Base-by-base conservation (phyloP, 2,113 vertebrate species). In the Collichthys lucidus region DNA sequence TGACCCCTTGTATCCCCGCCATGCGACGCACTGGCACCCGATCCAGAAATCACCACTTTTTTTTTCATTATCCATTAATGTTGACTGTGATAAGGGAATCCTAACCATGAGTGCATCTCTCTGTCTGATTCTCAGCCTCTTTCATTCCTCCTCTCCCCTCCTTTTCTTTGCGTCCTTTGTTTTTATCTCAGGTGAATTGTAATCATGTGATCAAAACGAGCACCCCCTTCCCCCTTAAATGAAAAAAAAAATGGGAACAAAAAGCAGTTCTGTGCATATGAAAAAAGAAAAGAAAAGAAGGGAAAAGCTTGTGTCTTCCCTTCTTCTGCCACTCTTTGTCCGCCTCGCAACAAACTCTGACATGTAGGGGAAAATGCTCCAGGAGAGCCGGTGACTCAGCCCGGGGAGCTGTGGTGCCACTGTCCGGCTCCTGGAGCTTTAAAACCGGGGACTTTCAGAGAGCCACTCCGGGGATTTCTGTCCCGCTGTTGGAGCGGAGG, bases 51-150 rank as follows among this genome's bases (percentile, higher is more conserved):
- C 94, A 92, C 92, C 94, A 78, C 70, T 82, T 92, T 82, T 87
- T 87, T 83, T 62, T 90, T 85, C 90, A 94, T 94, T 73, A 83
- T 79, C 94, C 94, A 95, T 97, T 96, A 97, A 96, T 96, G 96
- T 95, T 92, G 93, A 96, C 95, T 96, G 94, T 95, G 96, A 97
- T 97, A 97, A 96, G 95, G 75, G 83, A 86, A 86, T 85, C 94
- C 94, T 93, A 88, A 82, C 66, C 85, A 91, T 89, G 92, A 93
- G 88, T 78, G 90, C 85, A 82, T 91, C 86, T 92, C 86, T 92
- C 71, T 91, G 92, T 89, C 85, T 85, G 69, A 42, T 57, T 59
- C 78, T 84, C 79, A 88, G 83, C 79, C 86, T 62, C 93, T 93
- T 90, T 91, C 64, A 56, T 90, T 92, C 65, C 46, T 63, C 65